Base-by-base conservation (phyloP, 2,113 vertebrate genomes). In the Protobothrops flavoviridis region DNA sequence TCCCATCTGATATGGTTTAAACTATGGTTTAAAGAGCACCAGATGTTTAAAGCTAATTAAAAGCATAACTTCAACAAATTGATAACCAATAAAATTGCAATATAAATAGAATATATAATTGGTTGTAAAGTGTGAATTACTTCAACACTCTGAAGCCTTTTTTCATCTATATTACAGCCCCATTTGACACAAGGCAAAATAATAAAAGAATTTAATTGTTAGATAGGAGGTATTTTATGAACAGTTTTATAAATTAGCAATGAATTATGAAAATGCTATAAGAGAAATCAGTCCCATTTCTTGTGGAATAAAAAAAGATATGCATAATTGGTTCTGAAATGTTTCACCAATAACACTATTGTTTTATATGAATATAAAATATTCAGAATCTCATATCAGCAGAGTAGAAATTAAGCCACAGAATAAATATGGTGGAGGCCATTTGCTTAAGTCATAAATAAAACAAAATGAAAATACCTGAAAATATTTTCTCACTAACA, bases 11-110 rank as follows among this genome's bases (percentile, higher is more conserved):
- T 89, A 52, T 2, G 39, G 39, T 39, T 39, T 39, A 39, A 39
- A n/a, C 17, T 57, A 43, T 24, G 23, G 33, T 85, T 91, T 86
- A 64, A 55, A 56, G 50, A 64, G 9, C 11, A 59, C 64, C 87
- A 93, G 87, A 59, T 85, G 90, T 57, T 55, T 88, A 85, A 81
- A 85, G 89, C 45, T 53, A 91, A 93, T 93, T 91, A 74, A 61
- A 91, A 88, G 13, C 17, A 33, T 93, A 87, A 69, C 56, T 88
- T 91, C 24, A 11, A 43, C 21, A 74, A 88, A 56, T 33, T 88
- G 86, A 88, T 91, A 52, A 33, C 23, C 59, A 53, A 12, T 33
- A 90, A 88, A 59, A 91, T 57, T 85, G 59, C 53, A 24, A 61
- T 50, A 33, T 81, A 85, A 57, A 85, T 43, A 52, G 8, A 52